A percentile compares a stretch with the other conserved stretches of the same genome.
These are phyloP conservation scores for Entomobrya proxima DNA, from an alignment of 2,888 invertebrate genomes.

Conservation along the genomic window DNA sequence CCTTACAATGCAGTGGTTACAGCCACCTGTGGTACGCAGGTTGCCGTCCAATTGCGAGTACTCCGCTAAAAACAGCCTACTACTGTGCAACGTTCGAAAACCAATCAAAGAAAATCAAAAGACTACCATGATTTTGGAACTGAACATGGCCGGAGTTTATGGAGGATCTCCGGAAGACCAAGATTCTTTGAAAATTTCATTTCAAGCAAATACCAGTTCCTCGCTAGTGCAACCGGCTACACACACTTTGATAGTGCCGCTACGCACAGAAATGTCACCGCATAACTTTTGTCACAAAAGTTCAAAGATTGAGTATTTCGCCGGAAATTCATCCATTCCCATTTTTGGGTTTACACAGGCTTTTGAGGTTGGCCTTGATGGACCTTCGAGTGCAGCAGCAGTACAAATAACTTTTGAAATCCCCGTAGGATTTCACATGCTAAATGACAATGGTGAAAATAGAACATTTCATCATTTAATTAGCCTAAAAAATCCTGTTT, in stretches of 20 bases:
- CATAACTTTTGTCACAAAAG: conserved; percentile 13
- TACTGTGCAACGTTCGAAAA: conserved; percentile 43
- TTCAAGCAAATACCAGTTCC: conserved; percentile 59
- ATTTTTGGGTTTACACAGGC: conserved; percentile 35
- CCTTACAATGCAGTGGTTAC: conserved; percentile 53
- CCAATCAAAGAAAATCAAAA: conserved; percentile 56
- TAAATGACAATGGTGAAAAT: not conserved
- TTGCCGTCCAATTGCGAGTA: conserved; percentile 47
- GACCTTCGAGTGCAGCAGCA: conserved; percentile 56
- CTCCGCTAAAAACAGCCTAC: not conserved
- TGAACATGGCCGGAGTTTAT: conserved; percentile 62
- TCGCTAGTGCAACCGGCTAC: not conserved
- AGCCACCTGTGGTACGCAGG: conserved; percentile 50
- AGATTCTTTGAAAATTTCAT: conserved; percentile 9
- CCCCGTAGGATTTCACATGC: conserved; percentile 22
- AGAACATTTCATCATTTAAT: conserved; percentile 43
- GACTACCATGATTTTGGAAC: conserved; percentile 56
- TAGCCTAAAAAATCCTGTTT: conserved; percentile 17
- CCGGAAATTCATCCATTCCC: conserved; percentile 27
- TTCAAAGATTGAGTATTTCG: conserved; percentile 9
- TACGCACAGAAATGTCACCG: conserved; percentile 34
- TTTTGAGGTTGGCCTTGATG: conserved; percentile 57
- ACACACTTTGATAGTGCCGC: not conserved
- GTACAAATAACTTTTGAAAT: conserved; percentile 53
- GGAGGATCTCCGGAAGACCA: conserved; percentile 15